Base-by-base conservation (phyloP, 2,113 vertebrate genomes). In the Megaptera novaeangliae region DNA sequence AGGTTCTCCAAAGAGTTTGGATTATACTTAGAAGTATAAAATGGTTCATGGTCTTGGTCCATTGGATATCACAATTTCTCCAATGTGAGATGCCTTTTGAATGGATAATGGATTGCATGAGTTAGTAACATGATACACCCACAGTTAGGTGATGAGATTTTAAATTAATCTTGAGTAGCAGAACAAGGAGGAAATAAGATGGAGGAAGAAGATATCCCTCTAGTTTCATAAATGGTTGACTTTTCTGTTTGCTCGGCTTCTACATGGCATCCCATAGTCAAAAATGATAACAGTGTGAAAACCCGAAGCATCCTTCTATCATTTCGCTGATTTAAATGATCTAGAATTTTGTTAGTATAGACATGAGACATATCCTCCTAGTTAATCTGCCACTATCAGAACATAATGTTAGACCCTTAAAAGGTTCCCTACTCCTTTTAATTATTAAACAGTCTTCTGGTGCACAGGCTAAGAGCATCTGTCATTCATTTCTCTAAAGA, bases 1-100 rank as follows among this genome's bases (percentile, higher is more conserved):
- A 91, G 98, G 98, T 97, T 97, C 95, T 96, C 96, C 12, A 63
- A 91, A 87, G 91, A 96, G 81, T 93, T 98, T 96, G 90, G 96
- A 96, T 98, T 96, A 96, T 92, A 92, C 63, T 27, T 61, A 91
- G 64, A 96, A 95, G 92, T 69, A 94, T 23, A 84, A 89, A 97
- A 97, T 77, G 55, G 69, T 36, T 98, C 82, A 61, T 0, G 5
- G 21, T 95, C 90, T 93, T 11, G 31, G 12, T 31, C 46, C 71
- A 39, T 88, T 72, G 55, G 78, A 75, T 82, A 89, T 46, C 83
- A 94, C 78, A 59, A 82, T 88, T 91, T 74, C 83, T 98, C 89
- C 78, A 91, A 95, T 61, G 21, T 10, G 55, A 31, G 57, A 93
- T 94, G 97, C n/a, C 36, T 98, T 98, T 46, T n/a, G 57, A 96